phyloP scores from a whole-genome alignment of 2,113 vertebrate species.

The Phoenicopterus ruber region DNA sequence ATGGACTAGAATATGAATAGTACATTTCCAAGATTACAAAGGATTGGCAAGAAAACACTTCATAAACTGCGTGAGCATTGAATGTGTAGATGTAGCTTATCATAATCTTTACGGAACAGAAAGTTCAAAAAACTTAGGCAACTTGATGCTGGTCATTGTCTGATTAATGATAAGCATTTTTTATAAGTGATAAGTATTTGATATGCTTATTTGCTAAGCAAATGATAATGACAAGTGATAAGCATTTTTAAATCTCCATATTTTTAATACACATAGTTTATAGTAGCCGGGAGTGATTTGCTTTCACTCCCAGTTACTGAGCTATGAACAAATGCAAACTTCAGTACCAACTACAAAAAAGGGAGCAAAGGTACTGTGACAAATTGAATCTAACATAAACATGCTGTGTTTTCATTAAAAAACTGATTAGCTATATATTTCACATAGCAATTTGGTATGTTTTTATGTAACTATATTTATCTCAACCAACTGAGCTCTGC shows the following conservation, averaged over 20 bases:
- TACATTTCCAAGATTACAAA: neutral
- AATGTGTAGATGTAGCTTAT: neutral
- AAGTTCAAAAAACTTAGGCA: neutral
- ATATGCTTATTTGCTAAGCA: neutral
- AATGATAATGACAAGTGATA: neutral
- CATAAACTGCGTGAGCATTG: neutral
- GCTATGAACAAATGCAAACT: neutral
- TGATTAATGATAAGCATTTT: neutral
- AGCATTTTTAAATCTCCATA: rapidly evolving
- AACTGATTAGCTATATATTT: neutral
- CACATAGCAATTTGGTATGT: neutral
- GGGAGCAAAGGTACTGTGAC: neutral
- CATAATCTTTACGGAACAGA: rapidly evolving
- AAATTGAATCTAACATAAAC: neutral
- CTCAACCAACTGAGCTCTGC: neutral
- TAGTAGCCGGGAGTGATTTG: neutral
- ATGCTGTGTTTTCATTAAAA: neutral
- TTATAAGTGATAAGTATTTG: neutral
- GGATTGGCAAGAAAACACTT: neutral
- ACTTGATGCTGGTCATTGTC: neutral
- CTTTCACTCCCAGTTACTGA: neutral
- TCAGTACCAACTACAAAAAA: neutral
- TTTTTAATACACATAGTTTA: neutral
- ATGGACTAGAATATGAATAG: neutral
- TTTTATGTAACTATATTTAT: neutral